Evolutionary conservation across 2,113 vertebrate genomes (phyloP).

Genomic region (Catharus bicknelli): DNA sequence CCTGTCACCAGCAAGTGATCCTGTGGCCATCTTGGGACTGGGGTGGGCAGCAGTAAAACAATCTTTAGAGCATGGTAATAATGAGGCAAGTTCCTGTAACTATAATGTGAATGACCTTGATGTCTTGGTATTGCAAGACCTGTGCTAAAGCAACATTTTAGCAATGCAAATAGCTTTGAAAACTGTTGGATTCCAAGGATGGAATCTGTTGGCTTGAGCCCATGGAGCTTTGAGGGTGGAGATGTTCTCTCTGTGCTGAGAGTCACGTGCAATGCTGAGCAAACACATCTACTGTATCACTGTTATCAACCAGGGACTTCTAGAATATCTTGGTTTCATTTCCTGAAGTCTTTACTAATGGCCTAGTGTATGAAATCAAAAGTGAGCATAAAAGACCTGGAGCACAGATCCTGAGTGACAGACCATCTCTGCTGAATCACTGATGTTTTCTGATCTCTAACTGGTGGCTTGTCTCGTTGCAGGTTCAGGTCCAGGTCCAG

Average conservation of each 20-base stretch:
- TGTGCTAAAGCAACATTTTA: constrained; percentile 15
- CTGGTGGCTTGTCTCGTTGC: constrained; percentile 31
- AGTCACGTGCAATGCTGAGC: not conserved
- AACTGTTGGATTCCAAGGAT: not conserved
- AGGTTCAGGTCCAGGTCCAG: constrained; percentile 86
- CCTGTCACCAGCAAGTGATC: not conserved
- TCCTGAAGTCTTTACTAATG: not conserved
- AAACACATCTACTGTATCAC: not conserved
- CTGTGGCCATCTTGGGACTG: not conserved
- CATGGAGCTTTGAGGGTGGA: not conserved
- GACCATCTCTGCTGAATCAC: not conserved
- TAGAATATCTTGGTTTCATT: not conserved
- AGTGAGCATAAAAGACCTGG: not conserved
- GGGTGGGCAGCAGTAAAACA: not conserved
- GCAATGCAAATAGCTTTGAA: not conserved
- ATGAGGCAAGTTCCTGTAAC: not conserved
- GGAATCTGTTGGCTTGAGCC: not conserved
- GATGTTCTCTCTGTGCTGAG: not conserved
- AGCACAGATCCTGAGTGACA: not conserved
- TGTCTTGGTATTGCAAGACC: not conserved
- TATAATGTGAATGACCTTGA: not conserved
- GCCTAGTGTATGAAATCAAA: not conserved
- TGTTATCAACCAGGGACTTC: not conserved
- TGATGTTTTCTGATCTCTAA: not conserved
- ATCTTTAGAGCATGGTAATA: not conserved